Base-by-base conservation (phyloP, 1,140 invertebrate genomes). In the Octopus sinensis region DNA sequence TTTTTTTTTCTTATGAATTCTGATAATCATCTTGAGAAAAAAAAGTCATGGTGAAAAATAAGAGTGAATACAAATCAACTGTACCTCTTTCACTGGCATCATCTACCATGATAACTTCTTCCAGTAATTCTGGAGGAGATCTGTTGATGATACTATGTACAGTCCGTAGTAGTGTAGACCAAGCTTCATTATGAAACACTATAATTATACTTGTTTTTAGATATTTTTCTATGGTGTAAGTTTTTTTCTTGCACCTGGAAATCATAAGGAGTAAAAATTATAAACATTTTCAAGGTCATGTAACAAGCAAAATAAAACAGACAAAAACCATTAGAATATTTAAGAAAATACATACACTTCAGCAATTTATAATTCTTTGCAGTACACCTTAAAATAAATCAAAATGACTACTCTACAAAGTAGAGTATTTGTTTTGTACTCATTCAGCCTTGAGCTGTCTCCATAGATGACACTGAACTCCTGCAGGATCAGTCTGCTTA, bases 171-270 rank as follows among this genome's bases (percentile, higher is more conserved):
- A 99, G 91, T 0, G 97, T 99, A n/a, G 96, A 95, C 97, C 97
- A 98, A 0, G 97, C 97, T 91, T 98, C 97, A 90, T 99, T 99
- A 91, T 99, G 97, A 91, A 98, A 98, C 62, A 98, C 97, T 85
- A 98, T 97, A 23, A 98, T 96, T 86, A 98, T 96, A 88, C 95
- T 96, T 23, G 97, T 98, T 43, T 86, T 87, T 56, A 91, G 88
- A n/a, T 90, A 83, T 9, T 84, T 89, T 94, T 95, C 88, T 95
- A 97, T 56, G 12, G 85, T 86, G 79, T 90, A 90, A 10, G 79
- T 83, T 53, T 90, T 89, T 51, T 83, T 86, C 80, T 86, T 87
- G 81, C 90, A 90, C 53, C 95, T 96, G 89, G 68, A 91, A 85
- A 78, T 79, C n/a, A 52, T 12, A 30, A 78, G 30, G 30, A 30